These are phyloP conservation scores for Misgurnus anguillicaudatus DNA, from an alignment of 2,113 vertebrate species.

Conservation along the genomic window DNA sequence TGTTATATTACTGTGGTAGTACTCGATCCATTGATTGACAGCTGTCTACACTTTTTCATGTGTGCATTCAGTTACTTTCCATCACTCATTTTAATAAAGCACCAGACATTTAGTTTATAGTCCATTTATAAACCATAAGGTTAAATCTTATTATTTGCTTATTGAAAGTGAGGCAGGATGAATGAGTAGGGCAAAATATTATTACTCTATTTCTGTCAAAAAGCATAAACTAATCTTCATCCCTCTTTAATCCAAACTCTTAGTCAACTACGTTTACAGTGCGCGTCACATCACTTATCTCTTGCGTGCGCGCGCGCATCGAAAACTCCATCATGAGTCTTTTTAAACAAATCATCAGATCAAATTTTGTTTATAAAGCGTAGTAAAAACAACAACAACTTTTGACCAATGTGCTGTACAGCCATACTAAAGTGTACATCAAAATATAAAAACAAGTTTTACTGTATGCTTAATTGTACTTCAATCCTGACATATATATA, in stretches of 20 bases:
- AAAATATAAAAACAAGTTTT: too few relatives aligned
- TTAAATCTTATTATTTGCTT: background rate
- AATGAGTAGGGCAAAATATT: background rate
- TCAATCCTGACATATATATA: background rate
- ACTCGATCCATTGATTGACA: too few relatives aligned
- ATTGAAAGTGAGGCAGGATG: background rate
- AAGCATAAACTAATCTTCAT: background rate
- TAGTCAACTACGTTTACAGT: background rate
- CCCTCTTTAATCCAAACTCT: background rate
- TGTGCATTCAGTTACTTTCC: too few relatives aligned
- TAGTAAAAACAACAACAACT: too few relatives aligned
- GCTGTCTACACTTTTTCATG: too few relatives aligned
- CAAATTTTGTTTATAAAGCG: too few relatives aligned
- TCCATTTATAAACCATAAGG: background rate
- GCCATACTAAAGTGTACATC: too few relatives aligned
- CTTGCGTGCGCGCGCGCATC: background rate
- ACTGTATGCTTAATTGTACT: background rate
- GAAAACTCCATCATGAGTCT: background rate
- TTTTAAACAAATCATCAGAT: too few relatives aligned
- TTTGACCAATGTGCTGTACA: too few relatives aligned
- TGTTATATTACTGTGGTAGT: background rate
- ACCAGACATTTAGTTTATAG: constrained; percentile 7
- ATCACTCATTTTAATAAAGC: background rate
- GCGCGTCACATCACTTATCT: background rate
- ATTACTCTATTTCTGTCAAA: background rate